Evolutionary conservation across 2,113 vertebrate species (phyloP).

Genomic region (Pogona vitticeps): DNA sequence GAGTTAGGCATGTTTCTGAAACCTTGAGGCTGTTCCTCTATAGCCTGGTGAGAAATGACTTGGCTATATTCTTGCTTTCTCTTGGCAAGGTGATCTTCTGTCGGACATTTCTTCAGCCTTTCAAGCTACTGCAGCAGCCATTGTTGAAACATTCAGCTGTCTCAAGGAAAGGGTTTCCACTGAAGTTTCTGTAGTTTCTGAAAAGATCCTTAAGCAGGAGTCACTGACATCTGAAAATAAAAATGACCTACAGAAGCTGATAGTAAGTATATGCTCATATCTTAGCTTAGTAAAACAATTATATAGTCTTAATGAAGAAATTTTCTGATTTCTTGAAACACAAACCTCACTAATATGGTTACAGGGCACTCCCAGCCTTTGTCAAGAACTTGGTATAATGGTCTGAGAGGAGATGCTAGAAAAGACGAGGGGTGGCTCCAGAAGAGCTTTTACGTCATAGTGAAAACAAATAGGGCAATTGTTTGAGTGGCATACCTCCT

Average conservation of each 20-base stretch:
- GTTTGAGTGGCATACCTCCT: background rate
- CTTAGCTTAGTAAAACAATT: background rate
- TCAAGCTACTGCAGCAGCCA: conserved; percentile 69
- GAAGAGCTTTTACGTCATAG: background rate
- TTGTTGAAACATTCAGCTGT: conserved; percentile 77
- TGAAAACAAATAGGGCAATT: background rate
- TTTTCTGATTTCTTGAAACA: background rate
- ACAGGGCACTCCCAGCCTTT: background rate
- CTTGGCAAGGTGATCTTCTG: conserved; percentile 77
- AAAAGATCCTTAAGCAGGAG: conserved; percentile 78
- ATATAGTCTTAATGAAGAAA: background rate
- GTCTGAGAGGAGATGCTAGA: background rate
- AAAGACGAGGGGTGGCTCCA: background rate
- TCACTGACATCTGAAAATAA: conserved; percentile 76
- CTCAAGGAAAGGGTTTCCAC: conserved; percentile 77
- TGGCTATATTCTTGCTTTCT: background rate
- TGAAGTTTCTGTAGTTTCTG: conserved; percentile 74
- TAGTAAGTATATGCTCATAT: conserved; percentile 81
- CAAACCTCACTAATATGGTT: background rate
- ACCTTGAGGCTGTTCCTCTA: background rate
- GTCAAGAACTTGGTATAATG: background rate
- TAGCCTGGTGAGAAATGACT: background rate
- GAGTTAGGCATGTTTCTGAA: background rate
- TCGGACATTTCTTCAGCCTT: conserved; percentile 76
- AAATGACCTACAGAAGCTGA: conserved; percentile 77